Percentiles rank a stretch among this genome's conserved stretches.
Evolutionary conservation across 2,888 invertebrate species (phyloP).

Genomic region (Drosophila mimica): DNA sequence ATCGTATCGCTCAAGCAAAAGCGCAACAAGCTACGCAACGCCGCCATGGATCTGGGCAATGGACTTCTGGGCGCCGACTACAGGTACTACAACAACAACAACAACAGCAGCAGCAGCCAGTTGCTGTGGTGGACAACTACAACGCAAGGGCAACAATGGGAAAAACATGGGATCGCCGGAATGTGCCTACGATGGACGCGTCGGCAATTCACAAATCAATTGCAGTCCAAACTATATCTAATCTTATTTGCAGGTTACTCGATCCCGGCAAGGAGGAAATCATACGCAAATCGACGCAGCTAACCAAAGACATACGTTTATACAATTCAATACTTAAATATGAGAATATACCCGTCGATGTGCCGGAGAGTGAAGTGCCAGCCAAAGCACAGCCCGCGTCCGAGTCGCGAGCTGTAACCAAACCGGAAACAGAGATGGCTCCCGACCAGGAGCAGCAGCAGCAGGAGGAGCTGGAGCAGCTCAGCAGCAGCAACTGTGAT

Average conservation of each 20-base stretch:
- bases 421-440: not conserved
- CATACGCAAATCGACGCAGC: constrained; percentile 69
- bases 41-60: constrained; percentile 78
- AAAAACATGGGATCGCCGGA: constrained; percentile 46
- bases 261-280: constrained; percentile 78
- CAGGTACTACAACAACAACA: constrained; percentile 65
- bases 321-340: constrained; percentile 78
- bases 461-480: not conserved
- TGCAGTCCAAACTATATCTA: constrained; percentile 33
- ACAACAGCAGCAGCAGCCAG: constrained; percentile 25
- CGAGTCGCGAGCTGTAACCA: not conserved
- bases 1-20: constrained; percentile 80
- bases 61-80: constrained; percentile 74
- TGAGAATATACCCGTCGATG: constrained; percentile 52
- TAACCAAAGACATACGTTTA: constrained; percentile 81
- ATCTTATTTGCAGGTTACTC: constrained; percentile 72
- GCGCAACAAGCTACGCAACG: constrained; percentile 75
- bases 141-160: constrained; percentile 32
- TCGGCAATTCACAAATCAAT: constrained; percentile 15
- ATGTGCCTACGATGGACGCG: constrained; percentile 37
- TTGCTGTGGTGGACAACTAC: constrained; percentile 33
- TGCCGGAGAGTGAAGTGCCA: not conserved
- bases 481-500: constrained; percentile 1
- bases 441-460: not conserved
- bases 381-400: not conserved